Conservation (phyloP, 2,797 vertebrate genomes). For the Rhinichthys osculus region DNA sequence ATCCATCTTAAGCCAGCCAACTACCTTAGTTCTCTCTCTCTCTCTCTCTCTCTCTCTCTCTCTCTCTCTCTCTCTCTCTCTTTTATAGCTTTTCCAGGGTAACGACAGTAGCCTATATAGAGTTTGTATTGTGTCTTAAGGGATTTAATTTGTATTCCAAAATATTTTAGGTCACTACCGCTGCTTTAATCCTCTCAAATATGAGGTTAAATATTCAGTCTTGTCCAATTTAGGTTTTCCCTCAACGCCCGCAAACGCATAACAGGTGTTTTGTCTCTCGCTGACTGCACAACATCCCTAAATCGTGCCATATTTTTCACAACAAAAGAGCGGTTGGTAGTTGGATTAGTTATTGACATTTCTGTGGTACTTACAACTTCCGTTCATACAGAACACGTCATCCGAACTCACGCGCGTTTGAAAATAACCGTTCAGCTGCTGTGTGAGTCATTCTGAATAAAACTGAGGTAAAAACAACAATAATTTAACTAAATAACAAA, state of each 20-base stretch:
- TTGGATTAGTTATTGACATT: neutral
- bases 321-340: neutral
- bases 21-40: neutral
- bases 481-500: neutral
- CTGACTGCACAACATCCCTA: neutral
- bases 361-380: neutral
- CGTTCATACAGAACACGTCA: neutral
- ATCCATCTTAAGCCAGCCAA: neutral
- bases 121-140: neutral
- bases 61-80: too few relatives aligned
- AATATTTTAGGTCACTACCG: neutral
- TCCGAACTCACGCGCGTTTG: neutral
- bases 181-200: constrained; percentile 18
- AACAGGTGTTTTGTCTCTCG: neutral
- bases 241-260: neutral
- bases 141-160: neutral
- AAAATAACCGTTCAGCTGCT: neutral
- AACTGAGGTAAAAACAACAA: neutral
- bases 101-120: neutral
- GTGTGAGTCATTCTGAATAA: neutral
- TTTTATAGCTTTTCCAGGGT: too few relatives aligned
- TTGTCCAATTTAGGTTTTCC: neutral
- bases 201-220: neutral
- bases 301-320: neutral
- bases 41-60: too few relatives aligned